Evolutionary conservation across 2,113 vertebrate genomes (phyloP).

Genomic region (Maccullochella peelii): DNA sequence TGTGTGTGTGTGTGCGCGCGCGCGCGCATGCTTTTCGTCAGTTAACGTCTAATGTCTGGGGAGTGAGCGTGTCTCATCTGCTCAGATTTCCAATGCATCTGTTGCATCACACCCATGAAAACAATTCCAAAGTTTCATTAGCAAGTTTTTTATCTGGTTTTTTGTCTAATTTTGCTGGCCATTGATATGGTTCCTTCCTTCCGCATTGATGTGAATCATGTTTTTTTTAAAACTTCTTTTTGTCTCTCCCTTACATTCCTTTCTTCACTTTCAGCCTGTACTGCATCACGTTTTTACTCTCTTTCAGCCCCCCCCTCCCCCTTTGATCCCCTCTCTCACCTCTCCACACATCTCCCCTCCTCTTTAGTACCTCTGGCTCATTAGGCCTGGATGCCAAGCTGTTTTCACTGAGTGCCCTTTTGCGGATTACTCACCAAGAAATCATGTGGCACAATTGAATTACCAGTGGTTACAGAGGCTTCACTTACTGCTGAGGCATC

Average conservation of each 20-base stretch:
- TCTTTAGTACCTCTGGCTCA: conserved; percentile 41
- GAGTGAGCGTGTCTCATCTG: conserved; percentile 24
- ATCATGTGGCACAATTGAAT: conserved; percentile 80
- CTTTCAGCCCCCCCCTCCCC: background rate
- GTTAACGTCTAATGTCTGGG: conserved; percentile 23
- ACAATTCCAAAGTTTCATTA: conserved; percentile 22
- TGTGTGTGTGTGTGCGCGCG: conserved; percentile 14
- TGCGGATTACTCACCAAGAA: conserved; percentile 78
- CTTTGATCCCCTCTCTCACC: background rate
- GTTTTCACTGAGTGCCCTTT: conserved; percentile 72
- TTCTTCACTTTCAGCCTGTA: background rate
- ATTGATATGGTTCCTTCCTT: conserved; percentile 5
- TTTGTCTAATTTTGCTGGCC: background rate
- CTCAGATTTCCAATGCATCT: conserved; percentile 19
- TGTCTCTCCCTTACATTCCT: conserved; percentile 28
- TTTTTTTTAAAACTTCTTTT: conserved; percentile 6
- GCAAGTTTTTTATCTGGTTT: background rate
- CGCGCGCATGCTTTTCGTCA: conserved; percentile 10
- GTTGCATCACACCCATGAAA: conserved; percentile 42
- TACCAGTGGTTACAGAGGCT: conserved; percentile 73
- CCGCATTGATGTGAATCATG: conserved; percentile 19
- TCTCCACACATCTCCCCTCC: background rate
- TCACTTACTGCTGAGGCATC: conserved; percentile 77
- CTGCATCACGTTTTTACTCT: background rate
- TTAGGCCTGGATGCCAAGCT: conserved; percentile 66